Evolutionary conservation across 92 coral and sea anemone genomes (phyloP).

Genomic region (Bergia sp.): DNA sequence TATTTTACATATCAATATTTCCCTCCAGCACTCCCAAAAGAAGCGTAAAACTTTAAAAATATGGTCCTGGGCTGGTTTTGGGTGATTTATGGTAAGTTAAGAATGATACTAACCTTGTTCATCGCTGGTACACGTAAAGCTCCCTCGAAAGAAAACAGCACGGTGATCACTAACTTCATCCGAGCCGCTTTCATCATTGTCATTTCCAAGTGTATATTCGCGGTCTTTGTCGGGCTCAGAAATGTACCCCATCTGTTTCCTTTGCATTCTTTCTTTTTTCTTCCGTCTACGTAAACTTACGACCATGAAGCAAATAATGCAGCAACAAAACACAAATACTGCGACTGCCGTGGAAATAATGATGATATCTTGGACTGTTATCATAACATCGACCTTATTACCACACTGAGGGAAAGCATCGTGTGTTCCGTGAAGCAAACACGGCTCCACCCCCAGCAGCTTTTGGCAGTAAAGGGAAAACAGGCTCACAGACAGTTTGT

Average conservation of each 20-base stretch:
- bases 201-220: background rate
- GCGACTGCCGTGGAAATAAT: slow-evolving; percentile 15
- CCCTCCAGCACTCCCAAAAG: too few relatives aligned
- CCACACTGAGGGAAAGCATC: slow-evolving; percentile 47
- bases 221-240: background rate
- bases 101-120: slow-evolving; percentile 19
- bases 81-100: too few relatives aligned
- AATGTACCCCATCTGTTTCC: background rate
- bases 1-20: too few relatives aligned
- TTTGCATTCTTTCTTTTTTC: background rate
- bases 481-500: slow-evolving; percentile 53
- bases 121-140: background rate
- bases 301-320: slow-evolving; percentile 9
- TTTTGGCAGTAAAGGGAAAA: slow-evolving; percentile 62
- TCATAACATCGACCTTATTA: background rate
- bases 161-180: background rate
- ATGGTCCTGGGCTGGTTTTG: too few relatives aligned
- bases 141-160: background rate
- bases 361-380: slow-evolving; percentile 2
- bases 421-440: slow-evolving; percentile 54
- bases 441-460: slow-evolving; percentile 39
- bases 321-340: slow-evolving; percentile 10
- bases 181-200: background rate
- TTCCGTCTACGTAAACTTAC: slow-evolving; percentile 7
- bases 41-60: too few relatives aligned